A percentile compares a stretch with the other conserved stretches of the same genome.
Evolutionary conservation across 2,113 vertebrate species (phyloP).

Genomic region (Solenodon paradoxus): DNA sequence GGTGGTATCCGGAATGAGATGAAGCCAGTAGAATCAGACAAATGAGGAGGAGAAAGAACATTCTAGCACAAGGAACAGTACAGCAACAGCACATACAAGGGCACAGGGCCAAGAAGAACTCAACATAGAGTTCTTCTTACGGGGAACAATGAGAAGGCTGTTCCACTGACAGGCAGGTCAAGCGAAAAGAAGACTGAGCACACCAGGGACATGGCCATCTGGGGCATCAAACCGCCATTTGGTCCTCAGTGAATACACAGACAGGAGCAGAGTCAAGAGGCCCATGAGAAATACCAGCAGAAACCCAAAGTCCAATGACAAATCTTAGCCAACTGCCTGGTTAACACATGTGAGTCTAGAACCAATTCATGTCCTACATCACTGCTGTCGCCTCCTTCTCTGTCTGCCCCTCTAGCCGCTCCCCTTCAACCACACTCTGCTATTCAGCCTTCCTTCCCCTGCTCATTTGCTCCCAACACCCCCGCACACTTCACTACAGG

Average conservation of each 20-base stretch:
- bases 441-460: not conserved
- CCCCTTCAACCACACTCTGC: not conserved
- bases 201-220: not conserved
- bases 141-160: not conserved
- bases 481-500: rapidly evolving
- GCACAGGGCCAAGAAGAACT: not conserved
- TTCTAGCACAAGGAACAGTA: not conserved
- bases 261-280: not conserved
- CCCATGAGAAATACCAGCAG: not conserved
- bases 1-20: not conserved
- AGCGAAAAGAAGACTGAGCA: not conserved
- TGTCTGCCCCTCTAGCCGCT: not conserved
- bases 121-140: not conserved
- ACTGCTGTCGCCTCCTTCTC: not conserved
- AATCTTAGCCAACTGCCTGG: not conserved
- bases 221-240: not conserved
- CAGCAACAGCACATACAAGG: not conserved
- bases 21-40: not conserved
- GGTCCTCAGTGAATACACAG: not conserved
- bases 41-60: not conserved
- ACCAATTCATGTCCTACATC: not conserved
- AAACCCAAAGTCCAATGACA: not conserved
- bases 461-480: not conserved
- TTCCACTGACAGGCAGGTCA: not conserved
- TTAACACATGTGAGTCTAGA: not conserved